phyloP scores from a whole-genome alignment of 2,888 invertebrate species.

The Hartigia nigra region DNA sequence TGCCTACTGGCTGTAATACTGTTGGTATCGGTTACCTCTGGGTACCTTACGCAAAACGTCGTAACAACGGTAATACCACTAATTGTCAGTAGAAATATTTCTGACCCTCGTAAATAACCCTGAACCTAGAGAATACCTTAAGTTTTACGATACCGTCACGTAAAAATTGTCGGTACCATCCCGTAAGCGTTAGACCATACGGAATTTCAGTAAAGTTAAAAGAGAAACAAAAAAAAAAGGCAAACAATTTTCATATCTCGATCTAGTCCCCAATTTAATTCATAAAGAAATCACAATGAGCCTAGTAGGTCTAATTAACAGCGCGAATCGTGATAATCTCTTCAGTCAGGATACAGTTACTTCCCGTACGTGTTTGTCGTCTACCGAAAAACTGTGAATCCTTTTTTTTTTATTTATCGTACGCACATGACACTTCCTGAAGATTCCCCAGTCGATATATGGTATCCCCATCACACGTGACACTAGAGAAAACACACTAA shows the following conservation, averaged over 20 bases:
- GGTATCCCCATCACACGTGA: not conserved
- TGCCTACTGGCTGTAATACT: not conserved
- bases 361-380: not conserved
- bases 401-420: not conserved
- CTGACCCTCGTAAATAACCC: not conserved
- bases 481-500: not conserved
- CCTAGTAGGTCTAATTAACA: not conserved
- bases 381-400: not conserved
- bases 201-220: not conserved
- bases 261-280: not conserved
- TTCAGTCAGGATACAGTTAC: not conserved
- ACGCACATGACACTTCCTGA: not conserved
- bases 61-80: not conserved
- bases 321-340: not conserved
- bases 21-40: not conserved
- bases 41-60: not conserved
- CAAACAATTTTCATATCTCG: not conserved
- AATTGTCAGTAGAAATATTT: not conserved
- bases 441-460: not conserved
- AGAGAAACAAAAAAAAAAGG: not conserved
- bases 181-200: not conserved
- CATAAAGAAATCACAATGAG: not conserved
- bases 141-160: not conserved
- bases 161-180: not conserved
- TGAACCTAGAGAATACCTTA: not conserved